Evolutionary conservation across 2,113 vertebrate genomes (phyloP), one percentile per base, ranked within the genome.

Genomic region (Cettia cetti): DNA sequence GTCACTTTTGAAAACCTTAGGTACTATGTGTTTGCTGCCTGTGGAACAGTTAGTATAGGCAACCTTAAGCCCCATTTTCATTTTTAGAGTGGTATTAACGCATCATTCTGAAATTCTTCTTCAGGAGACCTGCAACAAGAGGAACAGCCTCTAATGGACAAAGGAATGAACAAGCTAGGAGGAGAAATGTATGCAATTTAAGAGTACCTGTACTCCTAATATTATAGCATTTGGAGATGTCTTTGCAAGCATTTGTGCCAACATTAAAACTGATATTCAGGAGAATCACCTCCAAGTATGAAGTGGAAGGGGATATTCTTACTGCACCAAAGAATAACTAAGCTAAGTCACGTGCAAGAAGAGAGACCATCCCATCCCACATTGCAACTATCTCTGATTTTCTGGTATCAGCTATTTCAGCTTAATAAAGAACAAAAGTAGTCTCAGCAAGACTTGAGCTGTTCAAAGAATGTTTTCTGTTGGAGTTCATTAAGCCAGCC

Each of bases 61-160:
- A 84, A 52, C 3, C n/a, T 79, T 64, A 76, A 60, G 42, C 2
- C 1, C 31, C 4, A 11, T 40, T 60, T 94, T 61, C 16, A 64
- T 59, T 84, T 81, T 89, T 63, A 63, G 56, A 45, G 31, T 23
- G 39, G 3, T 57, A 61, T 31, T 94, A 91, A 94, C 45, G 79
- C 8, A 56, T n/a, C 1, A 15, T 86, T 84, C 49, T 87, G 65
- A 81, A 80, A 33, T 74, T 83, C 39, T 50, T 75, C 90, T 97
- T 83, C 79, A 98, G 98, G 98, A 98, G 33, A 98, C 92, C 93
- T 98, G 98, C 84, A 97, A 94, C 92, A 93, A 97, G 88, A 96
- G 92, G 66, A 97, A 94, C 13, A 66, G 52, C 42, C 66, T 86
- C 74, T 78, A 90, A 96, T 30, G 70, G 68, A 70, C 64, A 72